Base-by-base conservation (phyloP, 2,888 invertebrate genomes). In the Biston betularia region DNA sequence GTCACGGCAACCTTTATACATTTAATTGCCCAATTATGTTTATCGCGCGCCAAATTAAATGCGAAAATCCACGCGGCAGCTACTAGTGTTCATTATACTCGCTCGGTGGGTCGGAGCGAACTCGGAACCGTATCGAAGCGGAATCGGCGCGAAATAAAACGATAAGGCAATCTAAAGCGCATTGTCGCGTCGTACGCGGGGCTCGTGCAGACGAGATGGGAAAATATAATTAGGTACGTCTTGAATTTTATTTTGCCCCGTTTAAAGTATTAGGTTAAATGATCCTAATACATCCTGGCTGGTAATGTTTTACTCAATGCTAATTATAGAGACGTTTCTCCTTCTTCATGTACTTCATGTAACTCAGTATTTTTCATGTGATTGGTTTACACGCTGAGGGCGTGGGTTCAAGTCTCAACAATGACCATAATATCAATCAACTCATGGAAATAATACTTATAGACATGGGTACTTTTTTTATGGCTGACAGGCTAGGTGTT, bases 31-130 rank as follows among this genome's bases (percentile, higher is more conserved):
- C 42, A 9, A 58, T 53, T 59, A 24, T 48, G 24, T 24, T 24
- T 24, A 24, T 44, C n/a, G 34, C 14, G 15, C n/a, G 15, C 34
- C 53, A 59, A 54, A 59, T 54, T 42, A 45, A 48, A 62, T 33
- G 42, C 34, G 56, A 46, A 59, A 55, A 56, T 14, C 40, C 50
- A 35, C 55, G 24, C 59, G 44, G 54, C 65, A 11, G 53, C 69
- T 69, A 73, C 69, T 75, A 74, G 69, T 75, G 68, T 77, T 76
- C 74, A 75, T 77, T 76, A 74, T 74, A 69, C 63, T 67, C 65
- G 75, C 69, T 62, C 75, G 73, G 38, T 75, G 74, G 63, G 55
- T 65, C 72, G 65, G n/a, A 34, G 42, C 53, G 33, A 15, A 38
- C 11, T n/a, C 38, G 38, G 38, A 10, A 11, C 38, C 10, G 38